Evolutionary conservation across 2,113 vertebrate species (phyloP).

Genomic region (Empidonax traillii): DNA sequence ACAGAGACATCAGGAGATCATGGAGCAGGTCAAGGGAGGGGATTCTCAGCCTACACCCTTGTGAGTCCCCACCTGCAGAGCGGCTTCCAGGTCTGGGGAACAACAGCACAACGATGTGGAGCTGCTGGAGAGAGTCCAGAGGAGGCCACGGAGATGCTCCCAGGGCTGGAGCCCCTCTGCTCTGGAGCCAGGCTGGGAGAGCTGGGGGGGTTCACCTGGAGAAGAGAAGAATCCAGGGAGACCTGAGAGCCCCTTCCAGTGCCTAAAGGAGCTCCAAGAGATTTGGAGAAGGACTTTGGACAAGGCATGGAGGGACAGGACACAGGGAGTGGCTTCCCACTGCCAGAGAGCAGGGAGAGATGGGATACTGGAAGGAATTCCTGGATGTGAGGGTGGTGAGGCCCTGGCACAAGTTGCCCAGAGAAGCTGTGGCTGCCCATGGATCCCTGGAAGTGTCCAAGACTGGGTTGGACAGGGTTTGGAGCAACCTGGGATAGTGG

Average conservation of each 20-base stretch:
- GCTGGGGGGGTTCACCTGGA: neutral
- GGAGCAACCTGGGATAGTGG: fast-evolving
- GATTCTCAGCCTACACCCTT: neutral
- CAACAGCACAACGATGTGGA: fast-evolving
- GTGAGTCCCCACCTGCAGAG: neutral
- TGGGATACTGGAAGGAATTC: neutral
- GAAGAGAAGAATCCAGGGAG: neutral
- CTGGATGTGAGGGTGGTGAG: fast-evolving
- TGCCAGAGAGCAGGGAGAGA: fast-evolving
- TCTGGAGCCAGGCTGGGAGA: neutral
- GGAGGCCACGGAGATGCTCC: fast-evolving
- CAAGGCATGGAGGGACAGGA: neutral
- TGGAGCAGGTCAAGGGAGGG: neutral
- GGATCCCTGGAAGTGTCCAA: neutral
- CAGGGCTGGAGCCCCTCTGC: neutral
- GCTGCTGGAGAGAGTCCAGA: neutral
- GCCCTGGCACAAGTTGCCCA: fast-evolving
- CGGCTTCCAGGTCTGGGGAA: neutral
- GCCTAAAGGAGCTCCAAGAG: neutral
- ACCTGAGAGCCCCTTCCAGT: neutral
- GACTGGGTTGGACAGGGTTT: fast-evolving
- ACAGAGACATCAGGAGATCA: neutral
- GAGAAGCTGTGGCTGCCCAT: neutral
- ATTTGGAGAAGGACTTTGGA: neutral
- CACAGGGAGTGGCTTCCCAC: neutral